Conservation (phyloP, 2,797 vertebrate species). For the Bryconaethiops microstoma region DNA sequence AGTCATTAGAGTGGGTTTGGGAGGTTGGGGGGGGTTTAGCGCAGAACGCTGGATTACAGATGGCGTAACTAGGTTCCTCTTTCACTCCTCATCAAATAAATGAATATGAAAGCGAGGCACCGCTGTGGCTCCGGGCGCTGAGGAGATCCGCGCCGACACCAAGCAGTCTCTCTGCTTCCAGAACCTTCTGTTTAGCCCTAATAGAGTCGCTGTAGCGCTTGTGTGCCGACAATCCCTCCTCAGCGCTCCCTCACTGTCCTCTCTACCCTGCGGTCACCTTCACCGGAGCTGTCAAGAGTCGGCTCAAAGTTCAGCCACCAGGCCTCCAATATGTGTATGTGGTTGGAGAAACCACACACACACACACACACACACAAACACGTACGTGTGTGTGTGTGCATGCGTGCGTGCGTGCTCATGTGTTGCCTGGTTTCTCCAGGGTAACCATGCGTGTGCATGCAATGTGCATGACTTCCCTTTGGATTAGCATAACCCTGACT, state of each 20-base stretch:
- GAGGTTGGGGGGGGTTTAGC: background rate
- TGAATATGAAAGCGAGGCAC: conserved; percentile 52
- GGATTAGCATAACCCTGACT: conserved; percentile 60
- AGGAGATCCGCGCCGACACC: conserved; percentile 54
- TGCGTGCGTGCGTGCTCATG: conserved; percentile 24
- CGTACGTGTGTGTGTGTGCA: background rate
- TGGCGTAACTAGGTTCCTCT: conserved; percentile 58
- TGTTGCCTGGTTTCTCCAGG: conserved; percentile 49
- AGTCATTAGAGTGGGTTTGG: conserved; percentile 48
- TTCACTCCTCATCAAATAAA: conserved; percentile 62
- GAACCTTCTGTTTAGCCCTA: conserved; percentile 50
- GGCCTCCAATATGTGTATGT: conserved; percentile 27
- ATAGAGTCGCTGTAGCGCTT: conserved; percentile 33
- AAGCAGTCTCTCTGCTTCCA: conserved; percentile 47
- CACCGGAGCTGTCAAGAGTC: conserved; percentile 42
- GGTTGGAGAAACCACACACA: background rate
- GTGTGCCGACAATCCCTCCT: conserved; percentile 20
- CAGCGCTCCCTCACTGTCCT: conserved; percentile 16
- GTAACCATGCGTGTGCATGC: conserved; percentile 50
- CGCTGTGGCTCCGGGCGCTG: conserved; percentile 44
- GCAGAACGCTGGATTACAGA: conserved; percentile 54
- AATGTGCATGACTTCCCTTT: conserved; percentile 61
- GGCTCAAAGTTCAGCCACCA: conserved; percentile 55
- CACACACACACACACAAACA: background rate
- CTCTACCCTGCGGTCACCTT: background rate